Percentiles rank a stretch among this genome's conserved stretches.
These are phyloP conservation scores for Caenorhabditis drosophilae DNA, from an alignment of 2,888 invertebrate genomes.

Conservation along the genomic window DNA sequence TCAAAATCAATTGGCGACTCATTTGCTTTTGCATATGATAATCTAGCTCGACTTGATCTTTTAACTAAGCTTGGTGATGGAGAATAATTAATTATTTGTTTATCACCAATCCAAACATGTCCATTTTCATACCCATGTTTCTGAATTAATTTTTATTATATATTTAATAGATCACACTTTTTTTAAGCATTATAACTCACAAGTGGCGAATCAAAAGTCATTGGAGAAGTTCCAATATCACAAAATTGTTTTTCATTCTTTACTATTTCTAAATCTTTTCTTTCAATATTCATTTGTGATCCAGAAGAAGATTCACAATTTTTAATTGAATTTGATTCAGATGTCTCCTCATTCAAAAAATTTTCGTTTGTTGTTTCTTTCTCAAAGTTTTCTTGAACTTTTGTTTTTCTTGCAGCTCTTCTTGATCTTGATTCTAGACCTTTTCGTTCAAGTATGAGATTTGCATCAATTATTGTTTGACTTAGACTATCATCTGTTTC, in stretches of 20 bases:
- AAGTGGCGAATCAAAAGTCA: slow-evolving; percentile 14
- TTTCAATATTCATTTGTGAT: not conserved
- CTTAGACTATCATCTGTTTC: slow-evolving; percentile 25
- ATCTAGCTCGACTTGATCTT: slow-evolving; percentile 12
- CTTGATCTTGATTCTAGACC: slow-evolving; percentile 19
- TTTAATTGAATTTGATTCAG: not conserved
- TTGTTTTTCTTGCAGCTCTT: slow-evolving; percentile 14
- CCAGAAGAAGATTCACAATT: not conserved
- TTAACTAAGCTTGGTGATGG: slow-evolving; percentile 10
- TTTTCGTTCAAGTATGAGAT: slow-evolving; percentile 24
- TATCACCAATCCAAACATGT: slow-evolving; percentile 34
- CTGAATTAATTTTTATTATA: slow-evolving; percentile 5
- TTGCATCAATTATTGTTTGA: slow-evolving; percentile 1
- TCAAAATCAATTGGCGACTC: slow-evolving; percentile 22
- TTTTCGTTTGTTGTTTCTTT: not conserved
- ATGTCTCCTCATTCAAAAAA: not conserved
- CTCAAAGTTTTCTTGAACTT: not conserved
- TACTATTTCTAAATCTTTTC: slow-evolving; percentile 14
- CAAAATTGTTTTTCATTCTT: slow-evolving; percentile 12
- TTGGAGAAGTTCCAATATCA: slow-evolving; percentile 32
- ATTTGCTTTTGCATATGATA: slow-evolving; percentile 27
- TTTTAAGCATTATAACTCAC: slow-evolving; percentile 5
- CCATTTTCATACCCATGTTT: slow-evolving; percentile 24
- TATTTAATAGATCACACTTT: too few species aligned
- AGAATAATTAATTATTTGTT: slow-evolving; percentile 21